Conservation (phyloP, 2,888 invertebrate species). For the Synergus umbraculus region DNA sequence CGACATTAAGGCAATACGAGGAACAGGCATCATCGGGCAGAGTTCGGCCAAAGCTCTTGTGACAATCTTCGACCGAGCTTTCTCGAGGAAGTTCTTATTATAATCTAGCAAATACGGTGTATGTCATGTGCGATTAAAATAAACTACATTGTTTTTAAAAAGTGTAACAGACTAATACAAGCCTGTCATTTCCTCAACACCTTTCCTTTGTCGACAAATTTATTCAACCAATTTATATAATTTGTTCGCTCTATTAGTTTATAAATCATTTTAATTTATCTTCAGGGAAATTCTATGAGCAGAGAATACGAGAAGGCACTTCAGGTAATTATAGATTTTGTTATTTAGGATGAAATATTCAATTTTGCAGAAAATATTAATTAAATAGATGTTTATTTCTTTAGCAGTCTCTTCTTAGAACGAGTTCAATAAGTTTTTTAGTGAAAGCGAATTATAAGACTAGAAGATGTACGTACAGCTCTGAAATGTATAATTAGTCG, state of each 20-base stretch:
- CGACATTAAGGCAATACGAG: slow-evolving; percentile 75
- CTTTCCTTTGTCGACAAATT: slow-evolving; percentile 50
- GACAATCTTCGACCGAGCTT: slow-evolving; percentile 64
- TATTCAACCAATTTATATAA: not conserved
- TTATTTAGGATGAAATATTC: not conserved
- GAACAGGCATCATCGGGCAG: slow-evolving; percentile 64
- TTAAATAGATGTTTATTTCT: no score
- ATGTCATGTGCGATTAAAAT: slow-evolving; percentile 78
- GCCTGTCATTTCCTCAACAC: slow-evolving; percentile 33
- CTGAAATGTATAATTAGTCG: no score
- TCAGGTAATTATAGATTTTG: not conserved
- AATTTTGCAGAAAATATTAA: not conserved
- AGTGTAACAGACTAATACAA: slow-evolving; percentile 47
- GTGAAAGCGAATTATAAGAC: no score
- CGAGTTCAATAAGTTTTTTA: no score
- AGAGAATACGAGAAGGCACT: not conserved
- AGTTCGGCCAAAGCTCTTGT: slow-evolving; percentile 61
- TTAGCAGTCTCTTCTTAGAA: no score
- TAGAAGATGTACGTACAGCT: no score
- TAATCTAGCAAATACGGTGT: slow-evolving; percentile 77
- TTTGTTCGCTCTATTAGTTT: slow-evolving; percentile 27
- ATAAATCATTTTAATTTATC: slow-evolving; percentile 42
- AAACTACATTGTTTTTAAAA: slow-evolving; percentile 77
- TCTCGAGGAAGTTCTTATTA: slow-evolving; percentile 70
- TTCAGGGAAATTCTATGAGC: not conserved